Conservation (phyloP, 1,140 invertebrate genomes). For the Caenorhabditis remanei region DNA sequence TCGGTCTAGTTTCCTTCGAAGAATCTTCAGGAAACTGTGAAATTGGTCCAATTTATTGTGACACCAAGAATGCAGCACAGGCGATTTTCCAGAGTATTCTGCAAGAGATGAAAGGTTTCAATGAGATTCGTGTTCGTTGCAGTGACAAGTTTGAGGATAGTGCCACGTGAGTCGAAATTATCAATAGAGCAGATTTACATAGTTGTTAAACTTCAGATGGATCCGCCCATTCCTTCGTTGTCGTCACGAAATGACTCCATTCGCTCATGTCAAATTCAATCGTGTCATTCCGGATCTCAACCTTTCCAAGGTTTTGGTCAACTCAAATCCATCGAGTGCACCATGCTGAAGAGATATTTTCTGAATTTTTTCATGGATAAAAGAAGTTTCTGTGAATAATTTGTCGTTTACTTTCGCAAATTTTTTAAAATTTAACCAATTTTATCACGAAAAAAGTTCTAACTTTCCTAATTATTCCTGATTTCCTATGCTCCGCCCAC, state of each 20-base stretch:
- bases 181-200: neutral
- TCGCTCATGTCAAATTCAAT: conserved; percentile 22
- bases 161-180: neutral
- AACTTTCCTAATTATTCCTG: too few relatives aligned
- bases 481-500: too few relatives aligned
- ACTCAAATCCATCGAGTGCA: neutral
- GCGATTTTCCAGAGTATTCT: conserved; percentile 35
- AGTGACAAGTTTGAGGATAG: conserved; percentile 39
- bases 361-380: too few relatives aligned
- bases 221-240: conserved; percentile 44
- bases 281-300: conserved; percentile 42
- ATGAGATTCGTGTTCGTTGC: neutral
- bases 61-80: conserved; percentile 18
- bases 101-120: neutral
- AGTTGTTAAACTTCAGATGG: neutral
- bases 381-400: too few relatives aligned
- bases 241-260: conserved; percentile 41
- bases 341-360: neutral
- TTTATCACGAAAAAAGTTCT: too few relatives aligned
- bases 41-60: conserved; percentile 14
- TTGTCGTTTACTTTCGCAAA: too few relatives aligned
- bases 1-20: neutral
- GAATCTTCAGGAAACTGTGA: neutral
- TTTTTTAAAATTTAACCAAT: too few relatives aligned
- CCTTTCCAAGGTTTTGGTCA: neutral